Evolutionary conservation across 2,113 vertebrate genomes (phyloP), one percentile per base, ranked within the genome.

Genomic region (Sphyrna mokarran): DNA sequence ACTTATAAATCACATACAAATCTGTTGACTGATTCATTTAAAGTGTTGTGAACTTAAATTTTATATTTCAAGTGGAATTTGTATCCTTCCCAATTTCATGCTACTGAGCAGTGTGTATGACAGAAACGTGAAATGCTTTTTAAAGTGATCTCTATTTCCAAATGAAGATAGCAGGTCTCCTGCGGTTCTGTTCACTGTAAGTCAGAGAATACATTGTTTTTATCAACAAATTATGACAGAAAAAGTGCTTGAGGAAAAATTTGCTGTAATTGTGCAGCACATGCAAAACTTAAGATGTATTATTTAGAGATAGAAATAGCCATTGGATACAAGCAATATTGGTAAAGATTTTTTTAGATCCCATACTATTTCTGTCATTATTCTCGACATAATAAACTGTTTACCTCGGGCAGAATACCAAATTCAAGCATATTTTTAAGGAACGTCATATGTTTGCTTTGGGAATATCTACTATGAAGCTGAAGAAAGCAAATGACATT

Each of bases 201-300:
- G 80, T 43, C 37, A 83, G 80, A 43, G 80, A 83, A 40, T 43
- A 83, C 18, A 83, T 40, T 83, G 37, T 40, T 40, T 83, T 83
- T 83, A 40, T 83, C 80, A 83, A 83, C 80, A 83, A 83, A 83
- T n/a, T 83, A n/a, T 83, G 78, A 83, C 78, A 83, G 33, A 83
- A 37, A 83, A 72, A 40, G 5, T 83, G 5, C 37, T 37, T 40
- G 80, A 40, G 16, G 37, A 83, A 83, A n/a, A 83, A 37, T 20
- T 83, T 83, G 40, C 14, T 83, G 37, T 40, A 83, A 83, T 83
- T 14, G 80, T 43, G 37, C 80, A 83, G n/a, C 37, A 78, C 29
- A n/a, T 78, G 76, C 10, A 80, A 80, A 80, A n/a, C 78, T 83
- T 83, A 40, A 43, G 37, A 83, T 83, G 37, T 83, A 83, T 83